Evolutionary conservation across 2,888 invertebrate genomes (phyloP).

Genomic region (Abrostola tripartita): DNA sequence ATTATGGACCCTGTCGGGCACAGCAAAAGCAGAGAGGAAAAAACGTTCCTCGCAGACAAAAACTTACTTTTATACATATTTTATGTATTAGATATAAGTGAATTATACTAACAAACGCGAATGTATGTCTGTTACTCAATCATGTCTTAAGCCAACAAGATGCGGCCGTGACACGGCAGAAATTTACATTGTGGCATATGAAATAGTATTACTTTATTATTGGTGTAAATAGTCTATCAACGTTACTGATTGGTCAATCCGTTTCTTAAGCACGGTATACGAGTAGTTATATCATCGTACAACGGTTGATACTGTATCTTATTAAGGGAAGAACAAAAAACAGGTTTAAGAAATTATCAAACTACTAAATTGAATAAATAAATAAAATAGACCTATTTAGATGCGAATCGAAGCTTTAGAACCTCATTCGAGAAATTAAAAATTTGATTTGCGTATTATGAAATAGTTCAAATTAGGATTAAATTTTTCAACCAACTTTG

Average conservation of each 20-base stretch:
- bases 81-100: conserved; percentile 18
- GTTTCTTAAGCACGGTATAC: neutral
- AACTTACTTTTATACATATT: neutral
- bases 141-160: conserved; percentile 19
- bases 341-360: too few relatives aligned
- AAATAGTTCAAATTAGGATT: neutral
- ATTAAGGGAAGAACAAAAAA: too few relatives aligned
- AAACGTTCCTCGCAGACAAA: too few relatives aligned
- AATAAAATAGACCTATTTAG: neutral
- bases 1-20: too few relatives aligned
- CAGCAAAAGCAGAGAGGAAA: too few relatives aligned
- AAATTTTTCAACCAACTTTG: conserved; percentile 9
- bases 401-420: neutral
- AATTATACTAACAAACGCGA: conserved; percentile 24
- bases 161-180: conserved; percentile 44
- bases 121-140: conserved; percentile 39
- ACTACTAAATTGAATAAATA: too few relatives aligned
- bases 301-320: too few relatives aligned
- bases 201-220: conserved; percentile 23
- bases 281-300: neutral
- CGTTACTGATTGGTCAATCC: neutral
- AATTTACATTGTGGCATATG: conserved; percentile 43
- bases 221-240: neutral
- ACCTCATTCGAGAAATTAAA: neutral
- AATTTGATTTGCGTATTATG: neutral